Conservation (phyloP, 2,888 invertebrate genomes). For the Sylvicola cinctus region DNA sequence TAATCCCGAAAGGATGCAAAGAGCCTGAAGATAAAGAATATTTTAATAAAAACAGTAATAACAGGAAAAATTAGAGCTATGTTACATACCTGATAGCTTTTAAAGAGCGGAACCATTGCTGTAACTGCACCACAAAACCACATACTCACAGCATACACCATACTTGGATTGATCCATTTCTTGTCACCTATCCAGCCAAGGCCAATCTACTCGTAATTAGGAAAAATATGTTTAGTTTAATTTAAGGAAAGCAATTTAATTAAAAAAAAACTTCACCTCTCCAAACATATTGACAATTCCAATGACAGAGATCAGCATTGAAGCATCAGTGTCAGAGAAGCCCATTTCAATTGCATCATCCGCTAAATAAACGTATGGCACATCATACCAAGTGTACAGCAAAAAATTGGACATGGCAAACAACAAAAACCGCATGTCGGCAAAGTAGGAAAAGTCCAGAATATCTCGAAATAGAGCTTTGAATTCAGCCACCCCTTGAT, state of each 20-base stretch:
- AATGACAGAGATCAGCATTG: slow-evolving; percentile 68
- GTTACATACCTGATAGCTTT: slow-evolving; percentile 11
- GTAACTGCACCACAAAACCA: slow-evolving; percentile 45
- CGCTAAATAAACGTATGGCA: slow-evolving; percentile 78
- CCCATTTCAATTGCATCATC: slow-evolving; percentile 58
- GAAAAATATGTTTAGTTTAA: no score
- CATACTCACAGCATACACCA: slow-evolving; percentile 70
- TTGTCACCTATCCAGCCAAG: slow-evolving; percentile 79
- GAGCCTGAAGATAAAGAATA: slow-evolving; percentile 13
- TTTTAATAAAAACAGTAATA: background rate
- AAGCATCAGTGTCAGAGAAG: slow-evolving; percentile 47
- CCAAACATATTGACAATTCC: slow-evolving; percentile 77
- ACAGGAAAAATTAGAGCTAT: slow-evolving; percentile 11
- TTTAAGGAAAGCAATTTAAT: no score
- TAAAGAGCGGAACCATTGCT: slow-evolving; percentile 40
- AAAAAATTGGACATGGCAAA: slow-evolving; percentile 78
- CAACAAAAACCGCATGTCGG: slow-evolving; percentile 47
- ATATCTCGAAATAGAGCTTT: slow-evolving; percentile 58
- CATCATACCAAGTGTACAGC: slow-evolving; percentile 82
- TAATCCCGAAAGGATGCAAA: slow-evolving; percentile 46
- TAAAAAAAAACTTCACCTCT: slow-evolving; percentile 36
- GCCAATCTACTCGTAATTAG: slow-evolving; percentile 54
- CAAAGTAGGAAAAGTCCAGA: slow-evolving; percentile 62
- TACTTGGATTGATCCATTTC: slow-evolving; percentile 49
- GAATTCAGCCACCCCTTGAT: slow-evolving; percentile 53